Percentiles rank a stretch among this genome's conserved stretches.
Evolutionary conservation across 2,113 vertebrate genomes (phyloP).

Genomic region (Pardalotus punctatus): DNA sequence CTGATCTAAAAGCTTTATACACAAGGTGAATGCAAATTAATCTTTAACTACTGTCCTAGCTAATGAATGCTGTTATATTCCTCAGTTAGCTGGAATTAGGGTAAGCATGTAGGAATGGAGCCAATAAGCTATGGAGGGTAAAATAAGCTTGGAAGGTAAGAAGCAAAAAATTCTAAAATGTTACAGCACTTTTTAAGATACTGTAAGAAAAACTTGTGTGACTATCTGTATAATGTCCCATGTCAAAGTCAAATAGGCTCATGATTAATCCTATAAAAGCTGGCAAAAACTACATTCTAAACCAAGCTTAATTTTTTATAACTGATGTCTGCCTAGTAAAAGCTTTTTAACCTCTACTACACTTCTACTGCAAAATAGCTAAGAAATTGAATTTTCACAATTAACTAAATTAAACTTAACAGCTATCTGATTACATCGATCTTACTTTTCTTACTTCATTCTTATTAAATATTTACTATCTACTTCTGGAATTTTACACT

Average conservation of each 20-base stretch:
- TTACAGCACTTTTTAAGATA: background rate
- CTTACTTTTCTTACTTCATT: background rate
- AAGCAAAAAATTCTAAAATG: background rate
- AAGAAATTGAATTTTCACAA: background rate
- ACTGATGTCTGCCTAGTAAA: background rate
- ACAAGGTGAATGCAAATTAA: background rate
- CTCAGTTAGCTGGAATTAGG: background rate
- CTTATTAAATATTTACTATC: slow-evolving; percentile 6
- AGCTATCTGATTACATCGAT: background rate
- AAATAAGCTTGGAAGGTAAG: background rate
- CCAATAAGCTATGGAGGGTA: background rate
- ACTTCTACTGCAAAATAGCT: background rate
- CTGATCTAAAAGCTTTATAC: background rate
- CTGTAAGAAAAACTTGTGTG: background rate
- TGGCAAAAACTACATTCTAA: background rate
- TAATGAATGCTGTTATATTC: background rate
- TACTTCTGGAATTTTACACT: background rate
- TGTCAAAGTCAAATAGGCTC: background rate
- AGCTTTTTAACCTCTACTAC: background rate
- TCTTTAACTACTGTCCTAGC: background rate
- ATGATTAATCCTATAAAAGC: background rate
- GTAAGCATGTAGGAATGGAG: background rate
- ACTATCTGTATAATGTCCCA: background rate
- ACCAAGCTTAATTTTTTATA: background rate
- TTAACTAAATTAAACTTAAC: background rate